Base-by-base conservation (phyloP, 1,140 invertebrate species). In the Lordiphosa stackelbergi region DNA sequence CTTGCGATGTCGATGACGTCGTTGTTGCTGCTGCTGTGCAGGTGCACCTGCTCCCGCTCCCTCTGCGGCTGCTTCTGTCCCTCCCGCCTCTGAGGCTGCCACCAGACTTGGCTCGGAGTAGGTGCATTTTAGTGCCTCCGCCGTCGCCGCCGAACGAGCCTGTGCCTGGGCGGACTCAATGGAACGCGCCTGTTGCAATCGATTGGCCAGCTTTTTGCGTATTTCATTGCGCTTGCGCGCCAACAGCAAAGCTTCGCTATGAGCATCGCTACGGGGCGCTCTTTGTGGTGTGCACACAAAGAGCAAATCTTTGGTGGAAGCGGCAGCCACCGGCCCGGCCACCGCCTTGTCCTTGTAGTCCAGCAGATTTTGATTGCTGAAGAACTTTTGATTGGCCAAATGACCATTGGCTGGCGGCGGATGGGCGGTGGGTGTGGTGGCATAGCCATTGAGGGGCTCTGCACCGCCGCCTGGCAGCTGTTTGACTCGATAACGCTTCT, bases 1-100 rank as follows among this genome's bases (percentile, higher is more conserved):
- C 89, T 90, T 66, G 88, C 90, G 60, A 88, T 90, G 61, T 79
- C 91, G 51, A 89, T 85, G 83, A 1, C 77, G 68, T 5, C 83
- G 73, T 22, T 77, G 69, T 24, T 77, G 75, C 28, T 75, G 73
- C 6, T 56, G 55, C 24, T 59, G 58, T 5, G 31, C 28, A 8
- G 38, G 37, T 13, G 57, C 16, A 5, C 12, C 7, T 11, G 46
- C 11, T 5, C 12, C 5, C 9, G 22, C 28, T 46, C 53, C 59
- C 12, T 22, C 40, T 9, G 41, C 43, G 0, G 37, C 58, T 1
- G 42, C 59, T 8, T 24, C 43, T 1, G 10, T 46, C 3, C 36
- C 74, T 2, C 52, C 77, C 0, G 66, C 75, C 34, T 88, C 81
- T 0, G 85, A 87, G 5, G 77, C 83, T 0, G 85, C 85, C n/a